Percentiles rank a stretch among this genome's conserved stretches.
These are phyloP conservation scores for Pteromalus puparum DNA, from an alignment of 1,140 invertebrate species.

Conservation along the genomic window DNA sequence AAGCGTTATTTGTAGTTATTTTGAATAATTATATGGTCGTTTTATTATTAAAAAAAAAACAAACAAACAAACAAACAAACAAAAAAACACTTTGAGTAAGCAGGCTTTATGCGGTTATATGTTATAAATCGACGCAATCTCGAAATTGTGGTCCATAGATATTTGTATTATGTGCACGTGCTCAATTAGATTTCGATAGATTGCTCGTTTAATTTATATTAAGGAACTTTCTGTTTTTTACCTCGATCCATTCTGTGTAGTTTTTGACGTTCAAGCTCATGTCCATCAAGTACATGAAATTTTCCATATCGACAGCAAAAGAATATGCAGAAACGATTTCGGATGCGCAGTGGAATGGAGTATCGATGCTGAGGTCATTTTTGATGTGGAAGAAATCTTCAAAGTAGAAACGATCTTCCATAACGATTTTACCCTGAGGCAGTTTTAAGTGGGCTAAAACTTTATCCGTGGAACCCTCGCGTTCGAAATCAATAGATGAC, in stretches of 20 bases:
- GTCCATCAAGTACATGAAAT: constrained; percentile 75
- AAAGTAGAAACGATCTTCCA: constrained; percentile 73
- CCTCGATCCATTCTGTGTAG: constrained; percentile 76
- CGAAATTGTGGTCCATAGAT: no score
- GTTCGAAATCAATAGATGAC: constrained; percentile 77
- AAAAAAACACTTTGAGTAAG: no score
- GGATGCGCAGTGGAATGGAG: constrained; percentile 78
- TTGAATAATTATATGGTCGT: no score
- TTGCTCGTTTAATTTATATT: no score
- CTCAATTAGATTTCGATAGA: no score
- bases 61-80: no score
- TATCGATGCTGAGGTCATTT: constrained; percentile 80
- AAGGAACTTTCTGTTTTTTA: constrained; percentile 57
- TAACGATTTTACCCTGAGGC: constrained; percentile 75
- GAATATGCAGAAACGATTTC: constrained; percentile 79
- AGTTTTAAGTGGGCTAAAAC: constrained; percentile 73
- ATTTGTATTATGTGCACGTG: no score
- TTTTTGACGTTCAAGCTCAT: constrained; percentile 76
- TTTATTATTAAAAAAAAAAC: no score
- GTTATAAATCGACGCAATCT: no score
- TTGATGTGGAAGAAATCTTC: constrained; percentile 80
- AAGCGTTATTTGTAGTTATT: no score
- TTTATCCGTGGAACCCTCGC: constrained; percentile 75
- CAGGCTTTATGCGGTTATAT: no score
- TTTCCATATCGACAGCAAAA: constrained; percentile 77